Base-by-base conservation (phyloP, 2,113 vertebrate species). In the Ancistrus triradiatus region DNA sequence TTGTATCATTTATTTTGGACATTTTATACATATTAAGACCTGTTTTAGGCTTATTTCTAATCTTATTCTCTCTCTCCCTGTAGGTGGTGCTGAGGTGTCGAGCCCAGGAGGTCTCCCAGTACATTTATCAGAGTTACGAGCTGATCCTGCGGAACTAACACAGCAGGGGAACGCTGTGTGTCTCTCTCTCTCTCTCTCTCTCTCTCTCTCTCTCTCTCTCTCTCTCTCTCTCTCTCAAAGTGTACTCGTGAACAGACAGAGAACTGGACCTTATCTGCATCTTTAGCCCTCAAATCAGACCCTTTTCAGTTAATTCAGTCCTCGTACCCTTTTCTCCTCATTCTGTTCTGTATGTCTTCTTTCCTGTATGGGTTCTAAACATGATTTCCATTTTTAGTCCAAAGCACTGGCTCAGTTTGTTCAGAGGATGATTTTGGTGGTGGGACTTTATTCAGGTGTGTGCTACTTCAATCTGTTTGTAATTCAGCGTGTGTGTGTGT, bases 1-100 rank as follows among this genome's bases (percentile, higher is more conserved):
- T n/a, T n/a, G n/a, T n/a, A n/a, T n/a, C n/a, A n/a, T n/a, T n/a
- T n/a, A n/a, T n/a, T n/a, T n/a, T n/a, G n/a, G n/a, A n/a, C n/a
- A n/a, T n/a, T n/a, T n/a, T n/a, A n/a, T n/a, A n/a, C n/a, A n/a
- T n/a, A n/a, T n/a, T n/a, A n/a, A n/a, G n/a, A n/a, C n/a, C n/a
- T 6, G 5, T 11, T 19, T 10, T 19, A 14, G 5, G 13, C 28
- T 7, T 1, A 24, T 14, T 5, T 11, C 28, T 4, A 14, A 14
- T 50, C 22, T 42, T 2, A 19, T 47, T 69, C 28, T 11, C 17
- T 40, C 42, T 77, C 52, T 83, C 28, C 52, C 66, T 7, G 0
- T 84, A 98, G 96, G 74, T 98, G 17, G 94, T 92, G 37, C 78
- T 98, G 79, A 97, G 94, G 80, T 96, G 95, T 78, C 88, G 95